phyloP scores from a whole-genome alignment of 1,140 invertebrate species.

The Saxidomus purpurata region DNA sequence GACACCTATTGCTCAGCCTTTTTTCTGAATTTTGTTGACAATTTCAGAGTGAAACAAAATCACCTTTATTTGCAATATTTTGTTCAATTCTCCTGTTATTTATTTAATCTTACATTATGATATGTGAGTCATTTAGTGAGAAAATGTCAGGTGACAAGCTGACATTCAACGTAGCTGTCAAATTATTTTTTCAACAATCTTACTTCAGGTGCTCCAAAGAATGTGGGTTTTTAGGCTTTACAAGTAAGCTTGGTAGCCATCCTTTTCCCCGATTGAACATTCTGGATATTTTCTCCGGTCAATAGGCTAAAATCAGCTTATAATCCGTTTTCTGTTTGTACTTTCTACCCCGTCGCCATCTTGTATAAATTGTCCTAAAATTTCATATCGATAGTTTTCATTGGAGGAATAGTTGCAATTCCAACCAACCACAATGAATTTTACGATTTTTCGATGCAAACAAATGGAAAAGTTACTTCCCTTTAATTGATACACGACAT shows the following conservation, averaged over 20 bases:
- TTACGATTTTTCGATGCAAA: too few relatives aligned
- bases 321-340: conserved; percentile 10
- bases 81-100: too few relatives aligned
- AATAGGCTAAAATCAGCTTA: neutral
- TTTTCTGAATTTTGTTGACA: too few relatives aligned
- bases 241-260: conserved; percentile 90
- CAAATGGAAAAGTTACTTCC: neutral
- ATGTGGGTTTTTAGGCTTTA: conserved; percentile 98
- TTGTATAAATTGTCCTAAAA: conserved; percentile 53
- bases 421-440: too few relatives aligned
- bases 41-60: too few relatives aligned
- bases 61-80: too few relatives aligned
- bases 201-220: conserved; percentile 98
- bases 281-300: conserved; percentile 1
- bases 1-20: too few relatives aligned
- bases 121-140: neutral
- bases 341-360: conserved; percentile 59
- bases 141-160: neutral
- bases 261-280: conserved; percentile 86
- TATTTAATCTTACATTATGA: too few relatives aligned
- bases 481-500: neutral
- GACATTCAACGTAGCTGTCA: neutral
- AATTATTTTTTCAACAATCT: conserved; percentile 75
- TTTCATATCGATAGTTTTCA: too few relatives aligned
- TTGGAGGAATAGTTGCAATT: too few relatives aligned